phyloP scores from a whole-genome alignment of 2,113 vertebrate genomes.

The Epinephelus fuscoguttatus region DNA sequence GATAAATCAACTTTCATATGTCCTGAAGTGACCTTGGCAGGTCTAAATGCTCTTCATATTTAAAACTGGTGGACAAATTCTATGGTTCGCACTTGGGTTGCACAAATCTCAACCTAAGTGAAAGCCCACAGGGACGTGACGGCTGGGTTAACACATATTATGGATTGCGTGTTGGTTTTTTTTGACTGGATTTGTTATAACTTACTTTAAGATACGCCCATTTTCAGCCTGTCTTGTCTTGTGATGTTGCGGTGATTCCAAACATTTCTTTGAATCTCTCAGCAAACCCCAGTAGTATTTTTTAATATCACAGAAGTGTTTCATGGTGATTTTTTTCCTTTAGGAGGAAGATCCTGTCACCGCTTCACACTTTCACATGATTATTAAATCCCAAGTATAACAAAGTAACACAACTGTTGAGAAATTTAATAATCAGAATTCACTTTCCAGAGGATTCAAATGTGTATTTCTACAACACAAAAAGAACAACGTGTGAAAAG shows the following conservation, averaged over 20 bases:
- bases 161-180: not conserved
- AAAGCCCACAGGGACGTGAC: not conserved
- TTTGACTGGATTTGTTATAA: not conserved
- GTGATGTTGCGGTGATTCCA: not conserved
- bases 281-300: not conserved
- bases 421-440: conserved; percentile 14
- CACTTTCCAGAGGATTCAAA: conserved; percentile 1
- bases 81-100: not conserved
- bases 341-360: not conserved
- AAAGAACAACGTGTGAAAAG: conserved; percentile 30
- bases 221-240: not conserved
- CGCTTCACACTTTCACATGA: not conserved
- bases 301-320: not conserved
- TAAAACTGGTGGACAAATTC: not conserved
- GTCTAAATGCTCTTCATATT: not conserved
- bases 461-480: conserved; percentile 13
- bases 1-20: not conserved
- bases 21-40: not conserved
- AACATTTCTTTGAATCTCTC: not conserved
- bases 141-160: not conserved
- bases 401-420: not conserved
- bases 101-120: not conserved
- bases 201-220: not conserved
- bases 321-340: not conserved
- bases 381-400: not conserved